Base-by-base conservation (phyloP, 2,113 vertebrate species). In the Macquaria ambigua region DNA sequence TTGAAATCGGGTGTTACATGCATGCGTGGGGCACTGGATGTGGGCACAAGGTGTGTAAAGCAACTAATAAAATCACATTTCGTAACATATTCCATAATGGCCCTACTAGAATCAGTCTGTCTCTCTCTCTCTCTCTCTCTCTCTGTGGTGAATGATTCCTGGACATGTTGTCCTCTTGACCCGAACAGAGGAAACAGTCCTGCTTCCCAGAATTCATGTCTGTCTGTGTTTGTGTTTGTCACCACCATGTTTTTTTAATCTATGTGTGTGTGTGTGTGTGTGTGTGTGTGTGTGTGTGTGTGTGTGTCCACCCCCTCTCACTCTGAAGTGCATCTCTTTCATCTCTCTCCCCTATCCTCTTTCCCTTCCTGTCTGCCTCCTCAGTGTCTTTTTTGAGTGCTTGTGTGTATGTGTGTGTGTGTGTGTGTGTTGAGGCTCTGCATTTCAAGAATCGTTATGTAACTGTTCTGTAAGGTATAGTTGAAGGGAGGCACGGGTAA, bases 391-490 rank as follows among this genome's bases (percentile, higher is more conserved):
- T 34, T 34, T 34, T 34, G 34, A 34, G 34, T 34, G 34, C 34
- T 2, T 34, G 34, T 34, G 31, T 34, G 31, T 34, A 3, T 34
- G 31, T 34, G 34, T 34, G 34, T 34, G 34, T 34, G 34, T 34
- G 34, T 34, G 34, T 34, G 34, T 34, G 34, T 34, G 34, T 34
- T 34, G 34, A 34, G 34, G 34, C 34, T 34, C 34, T 34, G 34
- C 34, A 34, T 5, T 34, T 34, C 34, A 34, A 3, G 34, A 34
- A 34, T 34, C 3, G 21, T 91, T 93, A 89, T 72, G 48, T 87
- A 93, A 92, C 79, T 88, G 89, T 90, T 84, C 66, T 88, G 63
- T 90, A 66, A 82, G 81, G 74, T 84, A 50, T 25, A 56, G 48
- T 66, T 69, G 55, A 58, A 78, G 25, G 52, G 56, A 74, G 63